Percentiles rank a stretch among this genome's conserved stretches.
Evolutionary conservation across 1,140 invertebrate species (phyloP).

Genomic region (Atta texana): DNA sequence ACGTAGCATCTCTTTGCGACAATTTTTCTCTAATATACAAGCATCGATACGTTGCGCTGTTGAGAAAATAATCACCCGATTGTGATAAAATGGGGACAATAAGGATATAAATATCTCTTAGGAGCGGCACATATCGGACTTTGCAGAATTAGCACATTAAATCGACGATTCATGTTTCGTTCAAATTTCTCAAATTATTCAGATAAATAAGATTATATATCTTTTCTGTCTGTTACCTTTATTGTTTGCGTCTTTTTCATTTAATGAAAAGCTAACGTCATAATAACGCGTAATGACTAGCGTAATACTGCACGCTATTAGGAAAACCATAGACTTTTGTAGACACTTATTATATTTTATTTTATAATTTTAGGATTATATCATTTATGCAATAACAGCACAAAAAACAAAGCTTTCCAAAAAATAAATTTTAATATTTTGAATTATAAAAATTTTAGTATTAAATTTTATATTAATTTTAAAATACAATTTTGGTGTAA

Average conservation of each 20-base stretch:
- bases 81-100: constrained; percentile 43
- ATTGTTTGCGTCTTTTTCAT: not conserved
- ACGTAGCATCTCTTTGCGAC: not conserved
- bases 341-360: not conserved
- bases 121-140: constrained; percentile 5
- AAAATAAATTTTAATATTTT: too few species aligned
- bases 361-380: not conserved
- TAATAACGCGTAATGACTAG: not conserved
- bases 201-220: too few species aligned
- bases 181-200: constrained; percentile 4
- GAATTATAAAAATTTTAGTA: too few species aligned
- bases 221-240: not conserved
- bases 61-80: constrained; percentile 48
- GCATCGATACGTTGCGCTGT: not conserved
- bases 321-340: not conserved
- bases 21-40: constrained; percentile 3
- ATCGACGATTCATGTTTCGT: constrained; percentile 23
- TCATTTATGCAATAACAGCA: not conserved
- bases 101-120: constrained; percentile 36
- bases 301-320: not conserved
- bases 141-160: constrained; percentile 44
- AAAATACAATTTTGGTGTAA: too few species aligned
- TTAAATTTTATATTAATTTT: too few species aligned
- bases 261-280: not conserved
- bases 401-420: too few species aligned